Base-by-base conservation (phyloP, 2,113 vertebrate genomes). In the Triplophysa tibetana region DNA sequence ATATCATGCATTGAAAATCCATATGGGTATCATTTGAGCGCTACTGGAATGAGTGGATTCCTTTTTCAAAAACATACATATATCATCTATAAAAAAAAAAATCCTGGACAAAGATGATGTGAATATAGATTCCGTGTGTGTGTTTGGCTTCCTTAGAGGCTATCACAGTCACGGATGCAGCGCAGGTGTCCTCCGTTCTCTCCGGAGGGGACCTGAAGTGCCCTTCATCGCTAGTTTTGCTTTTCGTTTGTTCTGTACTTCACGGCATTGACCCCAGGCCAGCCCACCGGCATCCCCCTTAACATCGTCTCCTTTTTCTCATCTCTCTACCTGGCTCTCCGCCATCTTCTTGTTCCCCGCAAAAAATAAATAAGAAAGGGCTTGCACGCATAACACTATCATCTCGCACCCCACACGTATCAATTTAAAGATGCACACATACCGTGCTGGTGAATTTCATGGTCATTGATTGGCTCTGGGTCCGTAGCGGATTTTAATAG, bases 111-210 rank as follows among this genome's bases (percentile, higher is more conserved):
- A 54, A 19, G 67, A 52, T 26, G 43, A 13, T 50, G 2, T 50
- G 45, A 50, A 52, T 4, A 17, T 52, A 52, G 6, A 13, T 6
- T 72, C n/a, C 45, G 54, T 61, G 43, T 75, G 79, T 75, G 29
- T 61, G 54, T 67, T 8, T 74, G 50, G 56, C 8, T 61, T 61
- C 4, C 16, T 56, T 1, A 43, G 7, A 38, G 8, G 14, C 70
- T 12, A 24, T 17, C 23, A 23, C 63, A 60, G 50, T 58, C 68
- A 52, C 17, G 52, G 60, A 72, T 70, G 19, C 66, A 62, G n/a
- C 65, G 52, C 78, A 80, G 73, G 72, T 77, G 65, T n/a, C 2
- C 17, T 78, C n/a, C 64, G n/a, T 73, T 50, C 43, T 24, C 60
- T 81, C 66, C 17, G 63, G 14, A 52, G 9, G 24, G 38, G 43